phyloP scores from a whole-genome alignment of 2,888 invertebrate genomes.

The Choristoneura rosaceana region DNA sequence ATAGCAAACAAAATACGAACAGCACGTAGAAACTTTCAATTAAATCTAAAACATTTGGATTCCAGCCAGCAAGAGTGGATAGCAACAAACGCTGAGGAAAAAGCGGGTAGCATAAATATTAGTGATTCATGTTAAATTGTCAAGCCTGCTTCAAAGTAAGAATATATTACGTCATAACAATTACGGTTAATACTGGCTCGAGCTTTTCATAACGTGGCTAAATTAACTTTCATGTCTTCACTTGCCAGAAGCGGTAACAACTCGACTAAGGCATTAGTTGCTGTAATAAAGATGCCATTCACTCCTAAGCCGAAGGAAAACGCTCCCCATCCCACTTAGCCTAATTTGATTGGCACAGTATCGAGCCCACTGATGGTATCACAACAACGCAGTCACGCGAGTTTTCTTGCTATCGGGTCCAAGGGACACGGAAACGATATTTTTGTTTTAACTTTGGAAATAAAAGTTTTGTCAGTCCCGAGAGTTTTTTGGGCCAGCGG shows the following conservation, averaged over 20 bases:
- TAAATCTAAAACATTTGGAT: slow-evolving; percentile 63
- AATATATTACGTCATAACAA: slow-evolving; percentile 19
- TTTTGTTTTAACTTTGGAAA: slow-evolving; percentile 17
- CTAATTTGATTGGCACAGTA: slow-evolving; percentile 54
- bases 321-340: slow-evolving; percentile 52
- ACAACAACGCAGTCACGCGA: slow-evolving; percentile 47
- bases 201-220: slow-evolving; percentile 29
- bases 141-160: slow-evolving; percentile 24
- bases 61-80: slow-evolving; percentile 52
- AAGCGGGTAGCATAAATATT: slow-evolving; percentile 54
- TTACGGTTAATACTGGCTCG: slow-evolving; percentile 22
- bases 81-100: slow-evolving; percentile 41
- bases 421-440: slow-evolving; percentile 26
- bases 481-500: not conserved
- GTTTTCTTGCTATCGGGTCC: slow-evolving; percentile 26
- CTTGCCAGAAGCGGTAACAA: slow-evolving; percentile 32
- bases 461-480: slow-evolving; percentile 4
- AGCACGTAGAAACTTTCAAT: slow-evolving; percentile 52
- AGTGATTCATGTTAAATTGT: slow-evolving; percentile 30
- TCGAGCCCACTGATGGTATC: slow-evolving; percentile 44
- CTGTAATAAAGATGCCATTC: slow-evolving; percentile 46
- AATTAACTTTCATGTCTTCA: slow-evolving; percentile 40
- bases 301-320: slow-evolving; percentile 43
- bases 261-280: slow-evolving; percentile 40
- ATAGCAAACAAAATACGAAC: slow-evolving; percentile 33